These are phyloP conservation scores for Numenius arquata DNA, from an alignment of 2,113 vertebrate genomes.

Conservation along the genomic window DNA sequence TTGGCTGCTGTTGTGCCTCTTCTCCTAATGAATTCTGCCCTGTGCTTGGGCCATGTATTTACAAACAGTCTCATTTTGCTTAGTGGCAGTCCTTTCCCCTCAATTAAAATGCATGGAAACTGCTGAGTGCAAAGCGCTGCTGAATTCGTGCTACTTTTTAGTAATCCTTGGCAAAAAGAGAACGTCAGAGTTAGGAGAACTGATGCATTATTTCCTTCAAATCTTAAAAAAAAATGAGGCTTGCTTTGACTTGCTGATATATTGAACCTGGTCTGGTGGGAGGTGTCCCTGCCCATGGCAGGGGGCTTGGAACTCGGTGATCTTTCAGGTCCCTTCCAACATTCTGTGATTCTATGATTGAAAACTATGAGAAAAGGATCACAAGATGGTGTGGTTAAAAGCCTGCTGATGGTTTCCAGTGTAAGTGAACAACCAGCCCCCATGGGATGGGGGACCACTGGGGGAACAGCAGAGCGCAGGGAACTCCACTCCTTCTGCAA, in stretches of 20 bases:
- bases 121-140: not conserved
- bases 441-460: rapidly evolving
- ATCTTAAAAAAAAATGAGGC: not conserved
- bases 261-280: not conserved
- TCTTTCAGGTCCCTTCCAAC: no score
- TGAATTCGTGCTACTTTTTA: not conserved
- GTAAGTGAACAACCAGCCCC: not conserved
- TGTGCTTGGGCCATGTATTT: not conserved
- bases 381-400: not conserved
- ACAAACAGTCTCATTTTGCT: not conserved
- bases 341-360: not conserved
- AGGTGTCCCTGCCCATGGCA: no score
- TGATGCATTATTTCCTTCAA: not conserved
- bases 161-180: not conserved
- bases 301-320: no score
- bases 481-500: not conserved
- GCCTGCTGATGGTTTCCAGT: rapidly evolving
- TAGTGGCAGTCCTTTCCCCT: not conserved
- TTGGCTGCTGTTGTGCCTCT: not conserved
- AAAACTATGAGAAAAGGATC: not conserved
- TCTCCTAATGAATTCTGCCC: not conserved
- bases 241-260: not conserved
- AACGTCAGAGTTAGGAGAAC: not conserved
- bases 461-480: not conserved
- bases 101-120: not conserved